Evolutionary conservation across 1,140 invertebrate species (phyloP).

Genomic region (Triops longicaudatus): DNA sequence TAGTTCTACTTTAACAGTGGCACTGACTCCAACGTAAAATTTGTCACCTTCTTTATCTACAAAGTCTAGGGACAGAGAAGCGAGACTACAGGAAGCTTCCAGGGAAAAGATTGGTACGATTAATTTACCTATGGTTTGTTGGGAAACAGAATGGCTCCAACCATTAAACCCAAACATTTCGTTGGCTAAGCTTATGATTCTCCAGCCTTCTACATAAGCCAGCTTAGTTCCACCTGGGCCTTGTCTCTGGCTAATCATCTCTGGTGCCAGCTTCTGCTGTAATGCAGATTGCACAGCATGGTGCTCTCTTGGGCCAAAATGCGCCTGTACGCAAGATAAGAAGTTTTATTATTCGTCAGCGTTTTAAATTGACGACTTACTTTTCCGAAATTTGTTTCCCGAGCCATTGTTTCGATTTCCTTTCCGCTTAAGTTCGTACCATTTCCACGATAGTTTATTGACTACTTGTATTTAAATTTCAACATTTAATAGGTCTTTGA

Average conservation of each 20-base stretch:
- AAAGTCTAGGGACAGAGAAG: conserved; percentile 38
- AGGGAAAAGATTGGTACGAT: not conserved
- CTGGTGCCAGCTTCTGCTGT: conserved; percentile 40
- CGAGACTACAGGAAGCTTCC: not conserved
- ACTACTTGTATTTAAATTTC: no score
- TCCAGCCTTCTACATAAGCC: conserved; percentile 45
- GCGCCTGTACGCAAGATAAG: not conserved
- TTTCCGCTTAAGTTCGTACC: no score
- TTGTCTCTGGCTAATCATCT: conserved; percentile 42
- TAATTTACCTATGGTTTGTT: conserved; percentile 41
- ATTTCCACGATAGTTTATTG: no score
- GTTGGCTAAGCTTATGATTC: conserved; percentile 42
- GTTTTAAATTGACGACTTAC: not conserved
- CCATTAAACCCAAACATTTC: conserved; percentile 47
- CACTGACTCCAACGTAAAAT: conserved; percentile 44
- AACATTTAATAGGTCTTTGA: no score
- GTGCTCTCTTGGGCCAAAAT: conserved; percentile 22
- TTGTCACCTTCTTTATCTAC: conserved; percentile 40
- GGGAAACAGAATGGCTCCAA: conserved; percentile 44
- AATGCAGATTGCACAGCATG: conserved; percentile 25
- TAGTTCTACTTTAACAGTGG: conserved; percentile 42
- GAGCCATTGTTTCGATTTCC: not conserved
- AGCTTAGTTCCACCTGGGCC: conserved; percentile 43
- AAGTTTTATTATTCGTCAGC: not conserved
- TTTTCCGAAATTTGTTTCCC: conserved; percentile 16